These are phyloP conservation scores for Phymanthus crucifer DNA, from an alignment of 92 coral and sea anemone species.

Conservation along the genomic window DNA sequence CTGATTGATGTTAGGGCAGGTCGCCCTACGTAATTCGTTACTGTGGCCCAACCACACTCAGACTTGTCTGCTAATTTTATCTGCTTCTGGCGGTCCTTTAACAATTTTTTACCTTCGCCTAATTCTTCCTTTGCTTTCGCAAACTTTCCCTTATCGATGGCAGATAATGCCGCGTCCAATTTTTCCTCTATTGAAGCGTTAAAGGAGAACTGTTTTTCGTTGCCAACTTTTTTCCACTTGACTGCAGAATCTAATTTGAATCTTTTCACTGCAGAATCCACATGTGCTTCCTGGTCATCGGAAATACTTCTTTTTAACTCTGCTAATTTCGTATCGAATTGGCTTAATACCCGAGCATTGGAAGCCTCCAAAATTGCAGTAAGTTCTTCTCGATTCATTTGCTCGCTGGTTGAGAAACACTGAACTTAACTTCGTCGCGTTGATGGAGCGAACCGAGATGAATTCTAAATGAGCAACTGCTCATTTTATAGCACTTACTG, in stretches of 20 bases:
- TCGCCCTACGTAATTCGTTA: conserved; percentile 11
- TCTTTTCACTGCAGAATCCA: conserved; percentile 14
- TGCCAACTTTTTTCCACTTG: conserved; percentile 32
- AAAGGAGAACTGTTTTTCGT: conserved; percentile 18
- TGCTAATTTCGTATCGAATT: conserved; percentile 25
- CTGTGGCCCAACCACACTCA: conserved; percentile 17
- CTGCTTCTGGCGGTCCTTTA: conserved; percentile 18
- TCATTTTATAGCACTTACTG: not conserved
- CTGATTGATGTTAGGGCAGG: not conserved
- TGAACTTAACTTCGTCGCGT: not conserved
- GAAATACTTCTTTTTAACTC: conserved; percentile 17
- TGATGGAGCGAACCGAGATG: no score
- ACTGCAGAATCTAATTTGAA: conserved; percentile 41
- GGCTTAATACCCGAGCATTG: conserved; percentile 4
- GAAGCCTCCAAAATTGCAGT: conserved; percentile 33
- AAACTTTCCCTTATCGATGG: conserved; percentile 10
- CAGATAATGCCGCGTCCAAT: conserved; percentile 4
- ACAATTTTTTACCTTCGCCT: not conserved
- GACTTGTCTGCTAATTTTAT: conserved; percentile 14
- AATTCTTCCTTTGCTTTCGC: conserved; percentile 15
- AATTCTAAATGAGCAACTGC: no score
- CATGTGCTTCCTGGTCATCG: not conserved
- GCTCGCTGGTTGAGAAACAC: not conserved
- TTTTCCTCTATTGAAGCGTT: conserved; percentile 14
- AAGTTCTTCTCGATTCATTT: conserved; percentile 16